Evolutionary conservation across 2,888 invertebrate genomes (phyloP), one percentile per base, ranked within the genome.

Genomic region (Hirtodrosophila trivittata): DNA sequence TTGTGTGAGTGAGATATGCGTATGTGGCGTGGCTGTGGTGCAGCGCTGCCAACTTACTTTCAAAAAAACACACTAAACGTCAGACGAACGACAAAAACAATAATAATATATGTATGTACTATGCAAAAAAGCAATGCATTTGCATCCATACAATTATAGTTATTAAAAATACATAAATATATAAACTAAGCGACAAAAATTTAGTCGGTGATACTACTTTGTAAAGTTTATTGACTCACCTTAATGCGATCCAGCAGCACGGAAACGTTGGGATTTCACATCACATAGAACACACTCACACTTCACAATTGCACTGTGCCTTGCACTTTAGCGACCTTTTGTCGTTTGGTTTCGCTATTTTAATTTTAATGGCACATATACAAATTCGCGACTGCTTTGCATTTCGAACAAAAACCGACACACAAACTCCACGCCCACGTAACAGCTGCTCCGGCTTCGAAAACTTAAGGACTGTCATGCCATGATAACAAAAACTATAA

Each of bases 1-100:
- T 39, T 77, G 77, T 77, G 86, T 82, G 83, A 80, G 83, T 78
- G 80, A 85, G 80, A 84, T 78, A 76, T 73, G 86, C 78, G 66
- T 85, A 83, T 85, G 74, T 70, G 71, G 60, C 70, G 57, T 37
- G 49, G 8, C 18, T 28, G 13, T 35, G 9, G 8, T 1, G 0
- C 9, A 10, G 70, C 4, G 42, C 67, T 82, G 86, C 83, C 69
- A 85, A 66, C 78, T 68, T 5, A 38, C 5, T 51, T 10, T 13
- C 3, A 52, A 4, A 4, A 30, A 58, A 68, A 59, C 4, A 49
- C 13, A 56, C 76, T 47, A 63, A 66, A 57, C 50, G 12, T 25
- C 25, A 50, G 13, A 7, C n/a, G 14, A 14, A 33, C 63, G 47
- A 55, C 51, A 64, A 57, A 54, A 66, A 59, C 55, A 49, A 57